Evolutionary conservation across 37 sponge, comb jelly and placozoan species (phyloP), one percentile per base, ranked within the genome.

Genomic region (Aplysina aerophoba): DNA sequence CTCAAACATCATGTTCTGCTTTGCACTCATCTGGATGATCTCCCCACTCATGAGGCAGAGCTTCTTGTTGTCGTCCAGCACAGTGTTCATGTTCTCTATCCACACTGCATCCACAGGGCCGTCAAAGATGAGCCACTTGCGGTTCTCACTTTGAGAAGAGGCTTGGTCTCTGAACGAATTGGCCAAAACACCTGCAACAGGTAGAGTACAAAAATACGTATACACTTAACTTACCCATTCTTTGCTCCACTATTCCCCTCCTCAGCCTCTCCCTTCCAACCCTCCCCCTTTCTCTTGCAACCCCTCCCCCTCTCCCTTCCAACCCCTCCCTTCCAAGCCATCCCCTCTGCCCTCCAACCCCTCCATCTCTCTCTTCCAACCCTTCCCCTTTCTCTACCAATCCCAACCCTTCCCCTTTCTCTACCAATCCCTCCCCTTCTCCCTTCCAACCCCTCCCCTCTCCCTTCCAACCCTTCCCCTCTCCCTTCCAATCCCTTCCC

Each of bases 11-110:
- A 98, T 82, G 61, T 96, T 98, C 96, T 90, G 90, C 67, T 96
- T 96, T 38, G 84, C 71, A 81, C 92, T 96, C 99, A 98, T 98
- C 85, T 98, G 99, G 38, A 98, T 94, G 68, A 98, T 98, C 86
- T 98, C 99, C 28, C 99, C 99, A 69, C 95, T 94, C 98, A 97
- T 97, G 50, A 97, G 89, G 75, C 98, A 98, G 66, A 95, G 91
- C 79, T 97, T 97, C 88, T 97, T 97, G 83, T 97, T 97, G 59
- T 97, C 95, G 84, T 96, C 99, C 80, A 98, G 84, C 19, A 96
- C 99, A 82, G 99, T 98, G 84, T 98, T 98, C 99, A 98, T 98
- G 87, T 94, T 98, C 87, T 98, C 99, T 80, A 98, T 98, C 99
- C 99, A 98, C 21, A 98, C 88, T 30, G 99, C 99, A 87, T 98